Evolutionary conservation across 2,113 vertebrate species (phyloP), one percentile per base, ranked within the genome.

Genomic region (Indri indri): DNA sequence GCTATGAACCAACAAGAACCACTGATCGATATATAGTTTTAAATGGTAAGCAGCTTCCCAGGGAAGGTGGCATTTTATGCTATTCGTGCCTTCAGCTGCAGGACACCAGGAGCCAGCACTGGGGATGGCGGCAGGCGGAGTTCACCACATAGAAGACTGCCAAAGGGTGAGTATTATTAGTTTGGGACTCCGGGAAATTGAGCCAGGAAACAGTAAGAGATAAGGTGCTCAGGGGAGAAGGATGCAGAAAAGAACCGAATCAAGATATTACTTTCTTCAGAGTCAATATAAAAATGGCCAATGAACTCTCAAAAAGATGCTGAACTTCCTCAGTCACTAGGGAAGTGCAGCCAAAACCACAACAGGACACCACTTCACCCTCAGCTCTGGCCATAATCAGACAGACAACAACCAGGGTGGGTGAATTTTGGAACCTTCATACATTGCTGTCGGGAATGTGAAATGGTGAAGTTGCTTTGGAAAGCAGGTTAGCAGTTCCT

Each of bases 301-400:
- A 0, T 0, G 4, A 34, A 59, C 23, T 16, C 57, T 11, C 2
- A 3, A 25, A 63, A 81, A 74, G 79, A 45, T 8, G 13, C 8
- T 25, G 3, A 27, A 4, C 10, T 0, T 17, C 68, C 4, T 63
- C 30, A 1, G n/a, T 20, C 77, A 23, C 11, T 27, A 5, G 27
- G 23, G 70, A 79, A 37, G 20, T 34, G 22, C 11, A 32, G 73
- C n/a, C 47, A 32, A 12, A 22, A 34, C 22, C 50, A 8, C 17
- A 9, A 1, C 5, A 1, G 0, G 10, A 4, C 0, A 13, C 63
- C 47, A 11, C 34, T 17, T 63, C 5, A 13, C 5, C 23, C 17
- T 34, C 86, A 25, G 52, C 5, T 54, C 52, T 2, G 61, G 12
- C 59, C 18, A 0, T 16, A 8, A 30, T 7, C 6, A 23, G 22